A percentile compares a stretch with the other conserved stretches of the same genome.
Conservation (phyloP, 2,797 vertebrate genomes). For the Neoniphon sammara region DNA sequence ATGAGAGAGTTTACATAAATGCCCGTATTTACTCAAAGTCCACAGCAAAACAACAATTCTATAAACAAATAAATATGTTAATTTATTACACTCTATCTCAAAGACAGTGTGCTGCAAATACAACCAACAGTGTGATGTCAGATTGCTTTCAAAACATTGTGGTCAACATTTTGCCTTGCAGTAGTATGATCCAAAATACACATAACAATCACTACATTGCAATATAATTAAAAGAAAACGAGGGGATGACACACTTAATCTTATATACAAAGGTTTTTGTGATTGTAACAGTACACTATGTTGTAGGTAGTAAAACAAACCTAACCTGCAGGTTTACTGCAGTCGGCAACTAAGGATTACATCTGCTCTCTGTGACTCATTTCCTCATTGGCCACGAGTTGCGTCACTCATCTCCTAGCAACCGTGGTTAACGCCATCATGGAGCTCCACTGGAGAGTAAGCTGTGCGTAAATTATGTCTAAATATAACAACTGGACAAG, state of each 20-base stretch:
- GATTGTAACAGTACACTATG: slow-evolving; percentile 25
- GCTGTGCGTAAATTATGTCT: not conserved
- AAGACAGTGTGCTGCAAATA: slow-evolving; percentile 54
- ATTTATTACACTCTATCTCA: slow-evolving; percentile 66
- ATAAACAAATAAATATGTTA: slow-evolving; percentile 75
- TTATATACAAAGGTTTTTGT: slow-evolving; percentile 23
- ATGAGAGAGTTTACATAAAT: slow-evolving; percentile 17
- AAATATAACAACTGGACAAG: not conserved
- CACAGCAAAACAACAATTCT: slow-evolving; percentile 52
- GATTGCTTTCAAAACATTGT: slow-evolving; percentile 36
- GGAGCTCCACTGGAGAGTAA: slow-evolving; percentile 4
- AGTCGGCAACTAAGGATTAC: not conserved
- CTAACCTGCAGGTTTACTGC: slow-evolving; percentile 9
- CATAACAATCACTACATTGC: slow-evolving; percentile 42
- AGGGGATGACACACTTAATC: slow-evolving; percentile 7
- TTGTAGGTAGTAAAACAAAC: slow-evolving; percentile 13
- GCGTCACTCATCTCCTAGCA: not conserved
- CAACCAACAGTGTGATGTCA: slow-evolving; percentile 40
- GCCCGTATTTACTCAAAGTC: slow-evolving; percentile 39
- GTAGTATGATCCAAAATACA: slow-evolving; percentile 50
- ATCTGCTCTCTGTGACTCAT: slow-evolving; percentile 5
- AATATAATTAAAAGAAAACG: slow-evolving; percentile 44
- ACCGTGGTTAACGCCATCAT: not conserved
- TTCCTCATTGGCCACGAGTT: no score
- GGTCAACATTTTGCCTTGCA: slow-evolving; percentile 27